Evolutionary conservation across 1,140 invertebrate genomes (phyloP), one percentile per base, ranked within the genome.

Genomic region (Drosophila funebris): DNA sequence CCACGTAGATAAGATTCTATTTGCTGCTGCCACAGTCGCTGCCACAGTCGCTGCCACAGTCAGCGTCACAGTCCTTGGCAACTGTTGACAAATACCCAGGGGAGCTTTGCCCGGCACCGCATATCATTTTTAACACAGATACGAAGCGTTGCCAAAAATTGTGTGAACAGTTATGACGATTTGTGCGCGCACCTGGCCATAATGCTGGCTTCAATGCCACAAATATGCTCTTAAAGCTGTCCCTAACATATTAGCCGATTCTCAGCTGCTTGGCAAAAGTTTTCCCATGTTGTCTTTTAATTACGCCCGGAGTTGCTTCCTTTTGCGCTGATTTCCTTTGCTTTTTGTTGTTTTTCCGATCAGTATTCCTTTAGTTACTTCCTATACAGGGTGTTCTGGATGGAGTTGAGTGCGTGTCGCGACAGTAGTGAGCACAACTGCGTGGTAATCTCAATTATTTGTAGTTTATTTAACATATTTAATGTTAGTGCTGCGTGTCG

Each of bases 1-100:
- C 44, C 36, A 63, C 54, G 52, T 56, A 79, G 83, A 87, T 88
- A 87, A 88, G 78, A 83, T 83, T 87, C 57, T 82, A 67, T 88
- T 70, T 82, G 67, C 82, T 63, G 62, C 67, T 69, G 70, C 61
- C 67, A 71, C 58, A 68, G 61, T 50, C 48, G 62, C 46, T 43
- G 44, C 43, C 20, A 24, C n/a, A 24, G 50, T 31, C 14, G 29
- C 27, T 3, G 29, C 6, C 11, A 3, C 53, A 31, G 18, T 36
- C 7, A 1, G 3, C n/a, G 53, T 46, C 7, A 39, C 14, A 18
- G 20, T 74, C 58, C 56, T 48, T 61, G 60, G 46, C 64, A 72
- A 52, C 58, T 54, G 71, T 60, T 82, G 83, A 84, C 80, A 84
- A 84, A 78, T 87, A 62, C 83, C 78, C 83, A 68, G 44, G 61